Percentiles rank a stretch among this genome's conserved stretches.
These are phyloP conservation scores for Rousettus leschenaultii DNA, from an alignment of 2,113 vertebrate species.

Conservation along the genomic window DNA sequence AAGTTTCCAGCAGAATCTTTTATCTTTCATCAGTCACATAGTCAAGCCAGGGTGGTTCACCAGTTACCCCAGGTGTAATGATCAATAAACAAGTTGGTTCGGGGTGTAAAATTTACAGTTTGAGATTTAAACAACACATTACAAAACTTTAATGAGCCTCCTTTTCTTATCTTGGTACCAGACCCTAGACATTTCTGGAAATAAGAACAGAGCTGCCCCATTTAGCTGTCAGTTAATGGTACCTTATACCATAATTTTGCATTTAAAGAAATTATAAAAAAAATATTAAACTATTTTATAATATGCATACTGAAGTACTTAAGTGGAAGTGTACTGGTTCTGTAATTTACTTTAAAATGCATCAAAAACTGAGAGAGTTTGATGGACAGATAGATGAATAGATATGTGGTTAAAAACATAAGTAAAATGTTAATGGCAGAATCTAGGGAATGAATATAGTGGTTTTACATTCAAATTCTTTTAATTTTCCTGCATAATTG, in stretches of 20 bases:
- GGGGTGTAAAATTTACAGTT: neutral
- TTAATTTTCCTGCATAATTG: neutral
- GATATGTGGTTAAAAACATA: neutral
- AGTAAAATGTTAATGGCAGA: neutral
- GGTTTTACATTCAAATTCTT: neutral
- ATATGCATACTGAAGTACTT: neutral
- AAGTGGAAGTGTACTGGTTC: neutral
- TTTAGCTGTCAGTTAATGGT: neutral
- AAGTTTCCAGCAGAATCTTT: neutral
- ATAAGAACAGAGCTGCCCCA: neutral
- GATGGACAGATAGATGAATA: neutral
- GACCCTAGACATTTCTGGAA: neutral
- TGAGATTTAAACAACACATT: neutral
- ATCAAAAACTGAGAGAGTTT: neutral
- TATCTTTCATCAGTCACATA: neutral
- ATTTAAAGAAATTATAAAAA: neutral
- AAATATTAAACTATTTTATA: neutral
- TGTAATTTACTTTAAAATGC: neutral
- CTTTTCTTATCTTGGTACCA: neutral
- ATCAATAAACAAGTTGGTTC: neutral
- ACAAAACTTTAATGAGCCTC: neutral
- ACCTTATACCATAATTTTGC: neutral
- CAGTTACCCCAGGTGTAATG: neutral
- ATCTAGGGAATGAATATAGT: neutral
- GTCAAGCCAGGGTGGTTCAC: neutral